Evolutionary conservation across 2,113 vertebrate species (phyloP).

Genomic region (Nycticebus coucang): DNA sequence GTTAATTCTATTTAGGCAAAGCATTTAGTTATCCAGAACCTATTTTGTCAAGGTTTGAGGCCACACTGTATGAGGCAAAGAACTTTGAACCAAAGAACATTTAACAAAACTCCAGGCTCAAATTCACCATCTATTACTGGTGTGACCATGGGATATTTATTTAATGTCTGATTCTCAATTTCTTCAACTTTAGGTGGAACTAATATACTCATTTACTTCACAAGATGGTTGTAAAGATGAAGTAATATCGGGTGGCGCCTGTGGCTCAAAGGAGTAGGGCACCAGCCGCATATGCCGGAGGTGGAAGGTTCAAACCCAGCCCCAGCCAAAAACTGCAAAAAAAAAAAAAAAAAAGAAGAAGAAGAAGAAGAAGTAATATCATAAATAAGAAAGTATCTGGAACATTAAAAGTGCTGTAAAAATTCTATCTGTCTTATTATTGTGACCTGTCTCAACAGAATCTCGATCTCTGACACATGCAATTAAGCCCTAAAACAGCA

Average conservation of each 20-base stretch:
- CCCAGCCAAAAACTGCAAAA: no score
- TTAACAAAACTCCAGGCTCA: background rate
- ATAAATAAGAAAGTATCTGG: background rate
- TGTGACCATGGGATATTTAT: background rate
- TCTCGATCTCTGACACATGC: background rate
- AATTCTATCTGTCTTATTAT: background rate
- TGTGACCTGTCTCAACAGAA: background rate
- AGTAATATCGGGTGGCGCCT: background rate
- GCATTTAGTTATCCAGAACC: background rate
- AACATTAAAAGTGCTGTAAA: background rate
- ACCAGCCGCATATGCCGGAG: no score
- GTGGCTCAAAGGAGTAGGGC: no score
- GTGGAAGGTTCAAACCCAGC: no score
- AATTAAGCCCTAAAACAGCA: background rate
- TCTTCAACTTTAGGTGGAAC: conserved; percentile 30
- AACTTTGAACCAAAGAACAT: background rate
- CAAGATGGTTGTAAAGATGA: background rate
- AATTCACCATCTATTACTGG: background rate
- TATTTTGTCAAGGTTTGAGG: conserved; percentile 25
- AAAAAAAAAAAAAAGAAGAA: no score
- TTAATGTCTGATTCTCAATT: background rate
- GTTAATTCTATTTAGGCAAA: background rate
- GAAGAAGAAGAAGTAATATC: background rate
- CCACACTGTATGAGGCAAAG: background rate
- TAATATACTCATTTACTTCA: background rate